Evolutionary conservation across 2,888 invertebrate genomes (phyloP).

Genomic region (Hypsopygia costalis): DNA sequence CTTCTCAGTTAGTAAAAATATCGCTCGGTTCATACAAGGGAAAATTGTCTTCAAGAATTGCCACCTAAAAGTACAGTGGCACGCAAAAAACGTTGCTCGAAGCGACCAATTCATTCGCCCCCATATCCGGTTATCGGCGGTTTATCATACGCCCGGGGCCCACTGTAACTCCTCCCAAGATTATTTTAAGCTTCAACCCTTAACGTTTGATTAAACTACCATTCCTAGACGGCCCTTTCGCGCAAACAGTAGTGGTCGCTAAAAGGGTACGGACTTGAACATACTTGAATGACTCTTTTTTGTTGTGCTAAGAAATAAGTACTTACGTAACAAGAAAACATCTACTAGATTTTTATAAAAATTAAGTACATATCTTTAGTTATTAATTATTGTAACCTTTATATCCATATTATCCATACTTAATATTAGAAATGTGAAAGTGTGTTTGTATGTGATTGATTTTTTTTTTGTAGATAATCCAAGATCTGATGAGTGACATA

Average conservation of each 20-base stretch:
- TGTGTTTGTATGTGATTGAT: too few species aligned
- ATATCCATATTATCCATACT: too few species aligned
- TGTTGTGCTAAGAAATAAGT: constrained; percentile 12
- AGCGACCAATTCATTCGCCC: constrained; percentile 71
- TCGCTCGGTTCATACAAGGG: too few species aligned
- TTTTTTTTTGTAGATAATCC: too few species aligned
- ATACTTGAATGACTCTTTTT: constrained; percentile 3
- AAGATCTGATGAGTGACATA: too few species aligned
- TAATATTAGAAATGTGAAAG: too few species aligned
- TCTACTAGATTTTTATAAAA: too few species aligned
- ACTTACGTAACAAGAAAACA: not conserved
- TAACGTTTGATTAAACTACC: constrained; percentile 70
- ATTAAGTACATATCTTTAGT: too few species aligned
- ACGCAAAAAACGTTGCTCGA: constrained; percentile 64
- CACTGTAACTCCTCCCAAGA: constrained; percentile 57
- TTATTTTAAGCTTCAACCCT: constrained; percentile 73
- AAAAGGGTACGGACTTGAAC: constrained; percentile 3
- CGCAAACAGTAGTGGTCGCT: constrained; percentile 10
- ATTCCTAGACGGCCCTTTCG: constrained; percentile 29
- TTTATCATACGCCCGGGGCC: constrained; percentile 71
- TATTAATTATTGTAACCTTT: too few species aligned
- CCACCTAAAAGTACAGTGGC: constrained; percentile 43
- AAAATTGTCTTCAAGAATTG: constrained; percentile 29
- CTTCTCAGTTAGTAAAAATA: too few species aligned
- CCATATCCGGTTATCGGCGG: constrained; percentile 73